Conservation (phyloP, 2,113 vertebrate genomes). For the Perognathus longimembris region DNA sequence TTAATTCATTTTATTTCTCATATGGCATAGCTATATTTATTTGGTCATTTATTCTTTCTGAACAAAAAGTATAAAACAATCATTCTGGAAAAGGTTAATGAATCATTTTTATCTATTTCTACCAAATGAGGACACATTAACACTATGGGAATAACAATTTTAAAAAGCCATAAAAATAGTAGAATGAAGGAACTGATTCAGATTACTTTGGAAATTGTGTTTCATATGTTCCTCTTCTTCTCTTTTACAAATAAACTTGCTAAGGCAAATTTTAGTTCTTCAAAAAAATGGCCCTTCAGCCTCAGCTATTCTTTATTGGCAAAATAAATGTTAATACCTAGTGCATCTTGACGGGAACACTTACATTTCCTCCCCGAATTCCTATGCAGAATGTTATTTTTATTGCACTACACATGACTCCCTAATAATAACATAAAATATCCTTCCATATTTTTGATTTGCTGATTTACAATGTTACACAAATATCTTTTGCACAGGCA, state of each 20-base stretch:
- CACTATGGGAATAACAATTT: neutral
- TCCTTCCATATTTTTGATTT: neutral
- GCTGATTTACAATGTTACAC: neutral
- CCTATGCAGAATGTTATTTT: too few species aligned
- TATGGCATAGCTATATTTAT: neutral
- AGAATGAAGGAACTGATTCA: neutral
- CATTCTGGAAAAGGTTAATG: neutral
- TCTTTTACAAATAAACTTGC: too few species aligned
- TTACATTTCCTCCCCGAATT: neutral
- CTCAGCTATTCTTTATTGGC: neutral
- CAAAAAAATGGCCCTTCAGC: too few species aligned
- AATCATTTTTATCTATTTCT: neutral
- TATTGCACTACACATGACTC: neutral
- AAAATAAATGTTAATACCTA: neutral
- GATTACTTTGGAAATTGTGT: neutral
- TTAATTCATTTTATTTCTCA: constrained; percentile 1
- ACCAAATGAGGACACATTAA: neutral
- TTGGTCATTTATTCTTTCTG: neutral
- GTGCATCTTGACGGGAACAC: neutral
- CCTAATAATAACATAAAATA: neutral
- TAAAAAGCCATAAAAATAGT: neutral
- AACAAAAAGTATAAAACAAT: neutral
- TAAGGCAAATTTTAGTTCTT: too few species aligned
- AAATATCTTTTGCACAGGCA: neutral
- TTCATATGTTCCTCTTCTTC: neutral